Base-by-base conservation (phyloP, 1,140 invertebrate species). In the Amyelois transitella region DNA sequence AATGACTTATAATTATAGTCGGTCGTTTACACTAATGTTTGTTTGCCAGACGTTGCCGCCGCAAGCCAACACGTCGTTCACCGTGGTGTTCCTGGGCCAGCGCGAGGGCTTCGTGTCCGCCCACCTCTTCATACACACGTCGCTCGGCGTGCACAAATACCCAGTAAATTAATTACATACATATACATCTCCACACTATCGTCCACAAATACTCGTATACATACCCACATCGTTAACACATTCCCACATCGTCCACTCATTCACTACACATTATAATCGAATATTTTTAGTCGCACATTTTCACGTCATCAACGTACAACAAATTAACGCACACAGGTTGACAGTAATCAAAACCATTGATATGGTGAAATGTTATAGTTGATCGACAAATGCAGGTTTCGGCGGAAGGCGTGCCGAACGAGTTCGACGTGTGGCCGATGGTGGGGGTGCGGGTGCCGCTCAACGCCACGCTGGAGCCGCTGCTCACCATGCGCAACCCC, bases 401-500 rank as follows among this genome's bases (percentile, higher is more conserved):
- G 43, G 83, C 81, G 55, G 67, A 70, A 58, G 83, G 96, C 74
- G 91, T 94, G 63, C 93, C 93, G 60, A 98, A 96, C 88, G 95
- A 95, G 24, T 98, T 97, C 89, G 91, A 95, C 70, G 83, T 98
- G 66, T 92, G 94, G 81, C 97, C 98, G 48, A 91, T 98, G 73
- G 92, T 98, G 51, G 96, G 94, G 51, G 93, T 97, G 44, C 93
- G 94, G 81, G 92, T 99, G 86, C 98, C 98, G 53, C 89, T 96
- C 66, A 98, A 99, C 90, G 94, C 96, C 58, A 95, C 94, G 62
- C 96, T 97, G 86, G 93, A 95, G 66, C 95, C 96, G 53, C 88
- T 97, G 69, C 97, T 99, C 73, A 92, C 95, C 67, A 93, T 99
- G 89, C 94, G 98, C 89, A 99, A 99, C 92, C 98, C 98, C 69